These are phyloP conservation scores for Probosciger aterrimus DNA, from an alignment of 2,113 vertebrate species.

Conservation along the genomic window DNA sequence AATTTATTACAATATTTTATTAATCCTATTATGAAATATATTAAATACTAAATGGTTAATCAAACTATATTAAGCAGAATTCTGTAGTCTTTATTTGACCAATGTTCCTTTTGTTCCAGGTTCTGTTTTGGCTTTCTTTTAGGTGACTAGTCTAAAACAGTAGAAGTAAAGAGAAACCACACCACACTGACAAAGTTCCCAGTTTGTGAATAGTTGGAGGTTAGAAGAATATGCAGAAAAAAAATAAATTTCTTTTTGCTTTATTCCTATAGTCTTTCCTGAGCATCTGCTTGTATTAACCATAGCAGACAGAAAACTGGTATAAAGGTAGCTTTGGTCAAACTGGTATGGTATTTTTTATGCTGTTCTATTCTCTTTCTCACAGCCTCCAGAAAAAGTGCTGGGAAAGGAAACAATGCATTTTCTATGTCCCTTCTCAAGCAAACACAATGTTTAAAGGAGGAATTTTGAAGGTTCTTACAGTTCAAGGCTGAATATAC, in stretches of 20 bases:
- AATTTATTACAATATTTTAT: background rate
- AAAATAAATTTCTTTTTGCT: background rate
- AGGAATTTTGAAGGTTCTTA: background rate
- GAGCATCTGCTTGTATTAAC: background rate
- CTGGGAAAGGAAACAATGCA: background rate
- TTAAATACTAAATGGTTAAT: background rate
- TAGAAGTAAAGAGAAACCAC: background rate
- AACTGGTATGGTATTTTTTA: background rate
- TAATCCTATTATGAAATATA: background rate
- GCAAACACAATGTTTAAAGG: background rate
- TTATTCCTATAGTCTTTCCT: background rate
- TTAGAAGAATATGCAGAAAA: background rate
- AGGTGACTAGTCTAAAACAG: background rate
- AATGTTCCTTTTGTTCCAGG: background rate
- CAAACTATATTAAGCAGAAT: background rate
- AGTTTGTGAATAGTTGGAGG: background rate
- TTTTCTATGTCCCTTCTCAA: background rate
- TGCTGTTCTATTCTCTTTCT: background rate
- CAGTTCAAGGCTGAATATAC: background rate
- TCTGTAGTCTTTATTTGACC: background rate
- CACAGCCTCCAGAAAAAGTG: background rate
- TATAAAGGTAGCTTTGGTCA: background rate
- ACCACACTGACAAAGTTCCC: rapidly evolving
- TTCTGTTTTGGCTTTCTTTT: background rate
- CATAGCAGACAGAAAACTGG: background rate